These are phyloP conservation scores for Oostethus manadensis DNA, from an alignment of 2,113 vertebrate species.

Conservation along the genomic window DNA sequence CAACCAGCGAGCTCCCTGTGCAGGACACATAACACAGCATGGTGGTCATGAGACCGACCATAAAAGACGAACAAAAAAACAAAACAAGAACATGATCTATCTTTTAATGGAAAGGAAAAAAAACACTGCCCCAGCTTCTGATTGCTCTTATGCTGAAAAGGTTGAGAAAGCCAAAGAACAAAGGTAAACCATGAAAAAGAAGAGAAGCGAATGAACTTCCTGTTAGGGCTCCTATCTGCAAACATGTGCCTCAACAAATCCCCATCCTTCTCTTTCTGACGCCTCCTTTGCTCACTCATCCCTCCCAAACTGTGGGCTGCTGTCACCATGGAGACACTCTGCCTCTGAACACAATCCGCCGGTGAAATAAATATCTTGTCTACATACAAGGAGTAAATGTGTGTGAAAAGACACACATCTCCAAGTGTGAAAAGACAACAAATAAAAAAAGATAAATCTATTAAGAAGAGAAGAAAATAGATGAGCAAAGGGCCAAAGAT, in stretches of 20 bases:
- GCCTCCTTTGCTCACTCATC: slow-evolving; percentile 44
- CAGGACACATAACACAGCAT: neutral
- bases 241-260: slow-evolving; percentile 63
- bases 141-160: neutral
- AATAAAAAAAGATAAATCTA: slow-evolving; percentile 38
- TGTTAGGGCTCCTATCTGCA: slow-evolving; percentile 33
- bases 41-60: neutral
- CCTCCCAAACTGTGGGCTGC: slow-evolving; percentile 65
- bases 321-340: slow-evolving; percentile 74
- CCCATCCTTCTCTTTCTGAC: slow-evolving; percentile 25
- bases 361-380: slow-evolving; percentile 61
- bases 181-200: slow-evolving; percentile 15
- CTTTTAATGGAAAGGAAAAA: neutral
- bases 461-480: slow-evolving; percentile 29
- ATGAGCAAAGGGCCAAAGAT: slow-evolving; percentile 42
- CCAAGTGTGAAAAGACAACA: slow-evolving; percentile 28
- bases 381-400: slow-evolving; percentile 36
- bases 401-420: slow-evolving; percentile 18
- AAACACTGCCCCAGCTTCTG: neutral
- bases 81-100: neutral
- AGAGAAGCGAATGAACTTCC: slow-evolving; percentile 11
- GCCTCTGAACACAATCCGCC: slow-evolving; percentile 62
- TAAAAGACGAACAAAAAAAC: neutral
- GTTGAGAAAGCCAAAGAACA: neutral
- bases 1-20: neutral